phyloP scores from a whole-genome alignment of 2,113 vertebrate genomes.

The Clarias magur region DNA sequence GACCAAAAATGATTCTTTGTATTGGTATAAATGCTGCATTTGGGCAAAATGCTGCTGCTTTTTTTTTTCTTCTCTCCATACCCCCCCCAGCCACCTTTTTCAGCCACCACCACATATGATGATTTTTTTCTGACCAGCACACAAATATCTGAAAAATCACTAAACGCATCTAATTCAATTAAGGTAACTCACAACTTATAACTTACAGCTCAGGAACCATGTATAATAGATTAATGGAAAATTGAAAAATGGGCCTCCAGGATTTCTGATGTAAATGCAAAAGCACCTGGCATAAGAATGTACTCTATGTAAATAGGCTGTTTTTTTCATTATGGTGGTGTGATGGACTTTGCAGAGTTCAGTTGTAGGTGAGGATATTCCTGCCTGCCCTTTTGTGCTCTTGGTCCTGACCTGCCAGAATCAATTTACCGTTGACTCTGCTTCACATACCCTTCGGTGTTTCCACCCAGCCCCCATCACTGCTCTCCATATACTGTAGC shows the following conservation, averaged over 20 bases:
- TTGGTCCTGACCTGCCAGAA: constrained; percentile 40
- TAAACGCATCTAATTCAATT: neutral
- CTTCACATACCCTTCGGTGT: neutral
- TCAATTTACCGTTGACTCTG: constrained; percentile 39
- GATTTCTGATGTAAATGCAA: neutral
- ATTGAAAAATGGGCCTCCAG: neutral
- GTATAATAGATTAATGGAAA: neutral
- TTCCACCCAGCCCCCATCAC: neutral
- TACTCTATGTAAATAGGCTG: neutral
- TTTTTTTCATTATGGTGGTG: neutral
- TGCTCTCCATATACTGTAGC: neutral
- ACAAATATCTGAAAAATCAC: too few relatives aligned
- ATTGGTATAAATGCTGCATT: neutral
- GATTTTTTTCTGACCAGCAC: neutral
- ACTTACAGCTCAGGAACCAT: neutral
- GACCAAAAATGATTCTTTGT: neutral
- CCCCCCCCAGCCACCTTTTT: neutral
- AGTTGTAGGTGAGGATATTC: constrained; percentile 30
- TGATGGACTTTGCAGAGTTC: constrained; percentile 21
- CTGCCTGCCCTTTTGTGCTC: constrained; percentile 7
- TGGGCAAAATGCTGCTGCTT: neutral
- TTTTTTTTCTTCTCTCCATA: neutral
- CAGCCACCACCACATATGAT: neutral
- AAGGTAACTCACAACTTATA: too few relatives aligned
- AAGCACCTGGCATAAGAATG: neutral